phyloP scores from a whole-genome alignment of 2,888 invertebrate species.

The Phlogophora meticulosa region DNA sequence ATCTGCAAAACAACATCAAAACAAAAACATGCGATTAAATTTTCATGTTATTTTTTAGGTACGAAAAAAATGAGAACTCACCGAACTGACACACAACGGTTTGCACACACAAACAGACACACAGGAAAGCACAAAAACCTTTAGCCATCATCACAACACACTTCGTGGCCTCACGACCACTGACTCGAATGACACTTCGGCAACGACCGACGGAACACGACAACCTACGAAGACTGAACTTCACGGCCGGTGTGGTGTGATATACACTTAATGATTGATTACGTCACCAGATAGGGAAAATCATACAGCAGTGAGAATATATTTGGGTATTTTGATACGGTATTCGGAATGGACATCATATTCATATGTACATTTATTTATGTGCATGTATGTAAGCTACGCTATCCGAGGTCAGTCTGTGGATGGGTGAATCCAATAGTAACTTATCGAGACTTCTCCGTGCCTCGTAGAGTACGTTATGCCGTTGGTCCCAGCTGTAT shows the following conservation, averaged over 20 bases:
- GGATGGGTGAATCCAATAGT: no score
- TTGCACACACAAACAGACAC: conserved; percentile 76
- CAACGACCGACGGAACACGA: conserved; percentile 25
- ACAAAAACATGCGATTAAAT: background rate
- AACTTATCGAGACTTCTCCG: no score
- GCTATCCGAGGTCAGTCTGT: no score
- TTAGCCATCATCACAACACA: conserved; percentile 68
- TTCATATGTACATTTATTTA: no score
- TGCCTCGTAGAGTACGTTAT: no score
- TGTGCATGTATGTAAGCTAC: no score
- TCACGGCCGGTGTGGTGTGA: conserved; percentile 12
- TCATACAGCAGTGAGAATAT: conserved; percentile 17
- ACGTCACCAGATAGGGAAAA: conserved; percentile 52
- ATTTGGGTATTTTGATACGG: conserved; percentile 39
- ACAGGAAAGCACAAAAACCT: conserved; percentile 69
- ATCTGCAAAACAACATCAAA: no score
- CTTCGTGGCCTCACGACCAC: conserved; percentile 30
- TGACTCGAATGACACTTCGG: conserved; percentile 15
- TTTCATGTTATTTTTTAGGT: background rate
- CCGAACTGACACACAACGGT: conserved; percentile 79
- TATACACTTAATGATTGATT: conserved; percentile 40
- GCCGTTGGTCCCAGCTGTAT: no score
- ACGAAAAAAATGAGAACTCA: conserved; percentile 66
- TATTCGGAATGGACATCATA: conserved; percentile 31
- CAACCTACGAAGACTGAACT: conserved; percentile 26